Evolutionary conservation across 2,888 invertebrate genomes (phyloP).

Genomic region (Pyrochroa serraticornis): DNA sequence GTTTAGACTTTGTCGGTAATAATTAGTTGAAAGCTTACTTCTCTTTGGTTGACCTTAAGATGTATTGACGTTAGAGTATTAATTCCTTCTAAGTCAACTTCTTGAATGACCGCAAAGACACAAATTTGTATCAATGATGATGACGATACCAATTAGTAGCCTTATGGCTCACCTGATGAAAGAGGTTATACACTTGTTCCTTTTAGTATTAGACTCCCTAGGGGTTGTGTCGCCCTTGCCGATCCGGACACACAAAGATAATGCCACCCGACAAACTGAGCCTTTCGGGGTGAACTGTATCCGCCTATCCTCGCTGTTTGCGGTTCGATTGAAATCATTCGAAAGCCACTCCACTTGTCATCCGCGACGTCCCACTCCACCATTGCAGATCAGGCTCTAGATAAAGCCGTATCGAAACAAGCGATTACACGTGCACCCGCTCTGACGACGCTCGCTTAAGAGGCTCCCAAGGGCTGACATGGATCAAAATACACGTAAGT

Average conservation of each 20-base stretch:
- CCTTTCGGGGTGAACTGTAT: slow-evolving; percentile 35
- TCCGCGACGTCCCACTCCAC: slow-evolving; percentile 42
- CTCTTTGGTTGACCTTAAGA: slow-evolving; percentile 53
- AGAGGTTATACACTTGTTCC: slow-evolving; percentile 41
- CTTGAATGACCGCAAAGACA: slow-evolving; percentile 50
- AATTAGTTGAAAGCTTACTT: slow-evolving; percentile 56
- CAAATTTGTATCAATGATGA: slow-evolving; percentile 14
- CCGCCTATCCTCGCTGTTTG: slow-evolving; percentile 46
- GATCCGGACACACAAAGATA: slow-evolving; percentile 47
- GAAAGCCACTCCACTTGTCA: slow-evolving; percentile 55
- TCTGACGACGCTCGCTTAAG: slow-evolving; percentile 29
- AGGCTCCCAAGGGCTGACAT: slow-evolving; percentile 33
- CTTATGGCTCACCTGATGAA: slow-evolving; percentile 33
- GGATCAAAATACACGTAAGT: slow-evolving; percentile 32
- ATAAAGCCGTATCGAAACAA: slow-evolving; percentile 53
- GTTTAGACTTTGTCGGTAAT: slow-evolving; percentile 53
- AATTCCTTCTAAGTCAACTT: slow-evolving; percentile 53
- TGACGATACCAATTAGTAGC: slow-evolving; percentile 45
- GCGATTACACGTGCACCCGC: slow-evolving; percentile 49
- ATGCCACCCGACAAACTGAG: slow-evolving; percentile 46
- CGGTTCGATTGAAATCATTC: slow-evolving; percentile 56
- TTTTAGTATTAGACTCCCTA: slow-evolving; percentile 43
- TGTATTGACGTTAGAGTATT: slow-evolving; percentile 52
- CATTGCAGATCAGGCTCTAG: slow-evolving; percentile 46
- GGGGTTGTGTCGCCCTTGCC: slow-evolving; percentile 26